Percentiles rank a stretch among this genome's conserved stretches.
Conservation (phyloP, 2,113 vertebrate species). For the Anolis sagrei region DNA sequence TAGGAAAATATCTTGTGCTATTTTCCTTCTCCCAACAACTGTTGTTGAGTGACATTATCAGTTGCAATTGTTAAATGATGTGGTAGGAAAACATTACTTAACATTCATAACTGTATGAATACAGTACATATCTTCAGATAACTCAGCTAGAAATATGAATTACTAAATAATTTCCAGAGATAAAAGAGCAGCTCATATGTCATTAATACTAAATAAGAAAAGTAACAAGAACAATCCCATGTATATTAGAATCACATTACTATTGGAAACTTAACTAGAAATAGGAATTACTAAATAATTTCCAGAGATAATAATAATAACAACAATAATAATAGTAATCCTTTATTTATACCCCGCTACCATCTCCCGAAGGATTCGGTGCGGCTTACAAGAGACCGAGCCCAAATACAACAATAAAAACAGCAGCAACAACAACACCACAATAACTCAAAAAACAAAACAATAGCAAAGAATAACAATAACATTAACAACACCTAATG, state of each 20-base stretch:
- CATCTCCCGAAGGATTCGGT: too few species aligned
- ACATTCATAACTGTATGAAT: slow-evolving; percentile 32
- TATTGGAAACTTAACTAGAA: background rate
- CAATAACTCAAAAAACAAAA: too few species aligned
- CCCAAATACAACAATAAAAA: too few species aligned
- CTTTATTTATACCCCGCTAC: too few species aligned
- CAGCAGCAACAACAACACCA: too few species aligned
- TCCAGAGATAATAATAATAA: too few species aligned
- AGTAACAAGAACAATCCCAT: background rate
- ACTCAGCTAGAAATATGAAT: slow-evolving; percentile 15
- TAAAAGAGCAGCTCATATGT: background rate
- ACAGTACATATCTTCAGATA: slow-evolving; percentile 21
- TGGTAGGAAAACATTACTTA: slow-evolving; percentile 46
- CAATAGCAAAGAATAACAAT: too few species aligned
- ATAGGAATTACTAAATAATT: background rate
- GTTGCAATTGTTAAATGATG: slow-evolving; percentile 61
- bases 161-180: background rate
- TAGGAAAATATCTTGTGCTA: slow-evolving; percentile 66
- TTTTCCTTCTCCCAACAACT: slow-evolving; percentile 72
- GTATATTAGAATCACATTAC: too few species aligned
- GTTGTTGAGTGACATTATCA: slow-evolving; percentile 74
- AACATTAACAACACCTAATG: too few species aligned
- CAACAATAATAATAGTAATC: too few species aligned
- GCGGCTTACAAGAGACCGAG: too few species aligned
- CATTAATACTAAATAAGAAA: background rate